Conservation (phyloP, 1,140 invertebrate species). For the Drosophila miranda region DNA sequence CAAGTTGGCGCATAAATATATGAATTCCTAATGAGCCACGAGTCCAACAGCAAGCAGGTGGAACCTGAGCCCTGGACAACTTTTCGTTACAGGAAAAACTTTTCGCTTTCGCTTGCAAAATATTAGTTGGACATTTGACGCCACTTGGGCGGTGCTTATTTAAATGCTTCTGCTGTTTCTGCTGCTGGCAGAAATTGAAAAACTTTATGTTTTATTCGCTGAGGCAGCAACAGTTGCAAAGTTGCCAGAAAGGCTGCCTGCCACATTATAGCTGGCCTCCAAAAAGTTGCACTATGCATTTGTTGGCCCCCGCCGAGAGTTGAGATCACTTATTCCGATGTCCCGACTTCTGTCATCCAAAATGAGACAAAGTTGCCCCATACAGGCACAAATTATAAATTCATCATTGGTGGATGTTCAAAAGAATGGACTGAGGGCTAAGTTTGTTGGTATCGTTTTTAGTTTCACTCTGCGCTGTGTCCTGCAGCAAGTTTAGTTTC, state of each 20-base stretch:
- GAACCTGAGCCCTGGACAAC: slow-evolving; percentile 1
- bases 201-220: slow-evolving; percentile 61
- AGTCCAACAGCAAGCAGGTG: slow-evolving; percentile 4
- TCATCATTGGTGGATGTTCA: too few species aligned
- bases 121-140: slow-evolving; percentile 71
- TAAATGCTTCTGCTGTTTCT: slow-evolving; percentile 24
- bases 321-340: slow-evolving; percentile 3
- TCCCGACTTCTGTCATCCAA: not conserved
- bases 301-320: not conserved
- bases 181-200: slow-evolving; percentile 51
- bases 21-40: slow-evolving; percentile 61
- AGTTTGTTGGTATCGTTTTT: too few species aligned
- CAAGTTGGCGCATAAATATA: slow-evolving; percentile 65
- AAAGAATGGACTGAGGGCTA: too few species aligned
- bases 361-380: not conserved
- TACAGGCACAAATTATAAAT: too few species aligned
- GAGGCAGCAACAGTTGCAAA: slow-evolving; percentile 42
- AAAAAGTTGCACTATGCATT: slow-evolving; percentile 8
- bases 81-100: slow-evolving; percentile 30
- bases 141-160: slow-evolving; percentile 48
- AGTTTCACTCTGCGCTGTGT: too few species aligned
- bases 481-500: too few species aligned
- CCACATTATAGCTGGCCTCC: not conserved
- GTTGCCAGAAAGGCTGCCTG: not conserved
- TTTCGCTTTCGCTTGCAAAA: slow-evolving; percentile 62